phyloP scores from a whole-genome alignment of 2,113 vertebrate genomes.

The Cephalopholis sonnerati region DNA sequence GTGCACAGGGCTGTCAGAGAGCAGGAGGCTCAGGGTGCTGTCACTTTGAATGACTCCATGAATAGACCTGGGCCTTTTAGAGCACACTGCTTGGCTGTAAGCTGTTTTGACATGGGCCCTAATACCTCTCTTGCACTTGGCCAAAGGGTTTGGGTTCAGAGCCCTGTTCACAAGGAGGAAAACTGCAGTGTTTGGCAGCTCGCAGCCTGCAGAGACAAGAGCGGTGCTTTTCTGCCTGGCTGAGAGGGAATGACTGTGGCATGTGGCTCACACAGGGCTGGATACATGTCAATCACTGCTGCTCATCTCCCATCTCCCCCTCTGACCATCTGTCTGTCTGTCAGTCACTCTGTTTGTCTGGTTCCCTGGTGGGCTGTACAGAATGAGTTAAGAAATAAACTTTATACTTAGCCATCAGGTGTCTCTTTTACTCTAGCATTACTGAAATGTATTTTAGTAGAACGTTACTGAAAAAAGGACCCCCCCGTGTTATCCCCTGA shows the following conservation, averaged over 20 bases:
- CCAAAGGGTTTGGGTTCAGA: slow-evolving; percentile 68
- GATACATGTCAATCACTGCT: slow-evolving; percentile 65
- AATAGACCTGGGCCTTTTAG: slow-evolving; percentile 65
- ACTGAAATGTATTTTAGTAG: not conserved
- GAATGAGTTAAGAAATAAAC: not conserved
- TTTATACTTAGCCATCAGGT: not conserved
- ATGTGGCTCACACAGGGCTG: slow-evolving; percentile 56
- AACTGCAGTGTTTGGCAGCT: slow-evolving; percentile 57
- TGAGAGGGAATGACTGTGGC: slow-evolving; percentile 60
- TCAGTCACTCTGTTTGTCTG: slow-evolving; percentile 19
- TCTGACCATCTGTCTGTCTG: slow-evolving; percentile 27
- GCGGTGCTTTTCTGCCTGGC: slow-evolving; percentile 58
- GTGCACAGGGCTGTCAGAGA: slow-evolving; percentile 45
- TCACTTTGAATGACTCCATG: slow-evolving; percentile 83
- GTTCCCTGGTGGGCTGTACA: not conserved
- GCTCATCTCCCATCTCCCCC: slow-evolving; percentile 47
- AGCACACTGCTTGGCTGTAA: slow-evolving; percentile 68
- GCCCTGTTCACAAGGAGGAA: slow-evolving; percentile 45
- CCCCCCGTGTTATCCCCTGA: no score
- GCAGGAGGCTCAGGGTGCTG: slow-evolving; percentile 64
- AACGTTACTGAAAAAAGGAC: no score
- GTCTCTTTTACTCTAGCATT: not conserved
- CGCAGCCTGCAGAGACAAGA: slow-evolving; percentile 61
- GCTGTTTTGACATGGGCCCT: slow-evolving; percentile 83
- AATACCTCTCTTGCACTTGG: slow-evolving; percentile 79